Percentiles rank a stretch among this genome's conserved stretches.
Conservation (phyloP, 2,797 vertebrate species). For the Argentina silus region DNA sequence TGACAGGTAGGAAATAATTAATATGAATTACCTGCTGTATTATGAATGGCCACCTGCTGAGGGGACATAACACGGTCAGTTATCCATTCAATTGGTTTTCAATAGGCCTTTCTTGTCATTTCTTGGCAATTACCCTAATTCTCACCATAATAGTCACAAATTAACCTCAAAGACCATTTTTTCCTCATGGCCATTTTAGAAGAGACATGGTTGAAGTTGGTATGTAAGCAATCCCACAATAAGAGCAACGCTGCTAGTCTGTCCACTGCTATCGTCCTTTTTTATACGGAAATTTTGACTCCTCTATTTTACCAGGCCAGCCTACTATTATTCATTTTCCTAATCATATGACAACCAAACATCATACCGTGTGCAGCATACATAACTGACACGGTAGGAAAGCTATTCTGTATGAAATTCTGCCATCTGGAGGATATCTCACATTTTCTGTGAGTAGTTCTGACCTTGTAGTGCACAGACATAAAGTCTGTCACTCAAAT, state of each 20-base stretch:
- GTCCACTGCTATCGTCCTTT: background rate
- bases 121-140: slow-evolving; percentile 74
- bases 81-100: slow-evolving; percentile 63
- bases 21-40: slow-evolving; percentile 71
- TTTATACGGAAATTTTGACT: background rate
- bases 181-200: slow-evolving; percentile 59
- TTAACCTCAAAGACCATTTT: slow-evolving; percentile 63
- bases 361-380: slow-evolving; percentile 4
- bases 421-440: slow-evolving; percentile 45
- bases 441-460: slow-evolving; percentile 50
- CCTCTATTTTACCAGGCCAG: background rate
- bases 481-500: slow-evolving; percentile 72
- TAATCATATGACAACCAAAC: slow-evolving; percentile 32
- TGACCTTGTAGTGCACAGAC: slow-evolving; percentile 70
- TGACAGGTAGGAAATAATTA: slow-evolving; percentile 78
- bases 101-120: slow-evolving; percentile 65
- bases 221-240: slow-evolving; percentile 57
- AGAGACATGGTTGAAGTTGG: slow-evolving; percentile 71
- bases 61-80: slow-evolving; percentile 69
- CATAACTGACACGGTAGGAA: slow-evolving; percentile 40
- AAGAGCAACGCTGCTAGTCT: slow-evolving; percentile 59
- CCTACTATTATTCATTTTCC: background rate
- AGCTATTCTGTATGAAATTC: slow-evolving; percentile 48
- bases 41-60: slow-evolving; percentile 72
- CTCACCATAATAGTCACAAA: slow-evolving; percentile 68